Evolutionary conservation across 2,797 vertebrate genomes (phyloP), one percentile per base, ranked within the genome.

Genomic region (Brachymystax lenok): DNA sequence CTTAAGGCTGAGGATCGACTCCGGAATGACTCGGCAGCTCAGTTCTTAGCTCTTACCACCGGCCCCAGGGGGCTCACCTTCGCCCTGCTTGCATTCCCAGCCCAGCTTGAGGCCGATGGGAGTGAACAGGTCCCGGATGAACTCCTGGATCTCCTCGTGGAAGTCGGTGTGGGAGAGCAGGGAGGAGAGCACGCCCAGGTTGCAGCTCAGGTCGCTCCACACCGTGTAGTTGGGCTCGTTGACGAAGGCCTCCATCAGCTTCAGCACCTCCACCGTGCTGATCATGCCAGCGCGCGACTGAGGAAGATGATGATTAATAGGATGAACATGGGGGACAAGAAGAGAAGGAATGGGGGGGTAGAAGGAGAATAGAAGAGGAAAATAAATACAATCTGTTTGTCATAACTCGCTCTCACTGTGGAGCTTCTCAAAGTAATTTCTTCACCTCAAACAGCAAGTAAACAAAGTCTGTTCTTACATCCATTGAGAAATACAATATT

Each of bases 201-300:
- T 99, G 90, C 97, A 98, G 96, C 98, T 99, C 86, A 99, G 96
- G 94, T 99, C 97, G 56, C 97, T 99, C 98, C 98, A 99, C 87
- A 99, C 98, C 0, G 98, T 99, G 92, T 99, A 99, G 93, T 99
- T 99, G 80, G 97, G 97, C 91, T 99, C 98, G 78, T 98, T 98
- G 91, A 99, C 94, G 82, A 99, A 99, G 21, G 98, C 98, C 87
- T 99, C 98, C 98, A 99, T 99, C 91, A 99, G 93, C 90, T 96
- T 98, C 83, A 99, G 94, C 85, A 98, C 97, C 89, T 99, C 96
- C 88, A 98, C 97, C 27, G 98, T 99, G 94, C 96, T 97, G 92
- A 98, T 97, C 95, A 99, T 97, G 81, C 98, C 98, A 81, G 97
- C 97, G 82, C 98, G 95, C 80, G 98, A 96, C 98, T 99, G 92